Evolutionary conservation across 1,140 invertebrate species (phyloP), one percentile per base, ranked within the genome.

Genomic region (Tetranychus cinnabarinus): DNA sequence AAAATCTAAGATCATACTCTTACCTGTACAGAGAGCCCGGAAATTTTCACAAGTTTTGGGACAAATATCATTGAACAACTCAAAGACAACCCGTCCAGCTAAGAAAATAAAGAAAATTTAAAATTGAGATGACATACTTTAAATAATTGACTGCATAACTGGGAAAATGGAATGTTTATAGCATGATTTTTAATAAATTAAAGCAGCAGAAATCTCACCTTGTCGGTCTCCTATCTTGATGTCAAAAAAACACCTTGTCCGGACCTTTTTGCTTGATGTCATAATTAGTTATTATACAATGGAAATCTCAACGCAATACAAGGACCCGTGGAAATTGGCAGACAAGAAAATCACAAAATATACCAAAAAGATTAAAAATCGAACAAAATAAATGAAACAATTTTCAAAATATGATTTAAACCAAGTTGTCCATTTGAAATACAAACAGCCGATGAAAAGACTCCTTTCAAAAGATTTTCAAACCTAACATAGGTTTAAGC

Each of bases 31-130:
- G 36, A 70, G 58, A 31, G 64, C 62, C 47, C 67, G 62, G 39
- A 70, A 79, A 66, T 79, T 79, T 64, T 78, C 70, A 23, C 73
- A 77, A 34, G 78, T 80, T 72, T 88, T 88, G 2, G 93, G 92
- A 56, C 86, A 88, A 58, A 86, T 79, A 75, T 97, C 88, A 64
- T 81, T 82, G 74, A 85, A 97, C 0, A 98, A 74, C 70, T 97
- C 91, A 70, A 97, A 93, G 36, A 92, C 83, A 69, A 98, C 84
- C 61, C 90, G 78, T 10, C 92, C 92, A 58, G 83, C 83, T 63
- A 65, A n/a, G 52, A 39, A 56, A 60, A 50, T 12, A 55, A 61
- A 10, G 35, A 36, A 36, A 13, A 56, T 35, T 33, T 15, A 10
- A 13, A 23, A 52, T 52, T 7, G n/a, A 23, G 2, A 52, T 31